Evolutionary conservation across 2,888 invertebrate species (phyloP), one percentile per base, ranked within the genome.

Genomic region (Artemia sinica): DNA sequence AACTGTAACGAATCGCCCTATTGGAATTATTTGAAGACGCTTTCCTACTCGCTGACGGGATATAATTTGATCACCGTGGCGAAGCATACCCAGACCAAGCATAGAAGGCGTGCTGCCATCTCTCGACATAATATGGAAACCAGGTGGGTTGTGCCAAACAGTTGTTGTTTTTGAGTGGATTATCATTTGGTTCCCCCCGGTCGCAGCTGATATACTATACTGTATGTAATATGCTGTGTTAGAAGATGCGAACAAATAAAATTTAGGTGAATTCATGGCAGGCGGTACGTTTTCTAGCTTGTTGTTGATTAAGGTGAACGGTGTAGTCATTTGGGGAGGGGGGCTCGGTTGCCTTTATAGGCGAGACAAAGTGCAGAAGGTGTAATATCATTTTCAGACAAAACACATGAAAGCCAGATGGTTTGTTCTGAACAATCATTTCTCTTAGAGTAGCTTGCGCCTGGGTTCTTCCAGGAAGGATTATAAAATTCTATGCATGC

Each of bases 51-150:
- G 63, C 28, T 58, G 63, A 58, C 63, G 63, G 63, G 63, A 10
- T 58, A 58, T 58, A 58, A 58, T 58, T 28, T 58, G n/a, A 58
- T 58, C 63, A 58, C 63, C 63, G 63, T 58, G 63, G 63, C 63
- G 63, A 58, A 58, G 28, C 63, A 58, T 28, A 58, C 63, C 28
- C 63, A 58, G 28, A n/a, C 63, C 14, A 58, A 28, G 63, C 10
- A 58, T 58, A 58, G 63, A 58, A 58, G 63, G 63, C 63, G 63
- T 28, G 9, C 63, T 18, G 63, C 63, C 63, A 28, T 58, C 28
- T 58, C 63, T 18, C 63, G 63, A 28, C 63, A 58, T 58, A 58
- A 58, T 28, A 58, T 58, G 63, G 63, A 58, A 28, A 58, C 63
- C 63, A 58, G 63, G 63, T 58, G 63, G 63, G 63, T 58, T 58